phyloP scores from a whole-genome alignment of 2,113 vertebrate genomes.

The Maccullochella peelii region DNA sequence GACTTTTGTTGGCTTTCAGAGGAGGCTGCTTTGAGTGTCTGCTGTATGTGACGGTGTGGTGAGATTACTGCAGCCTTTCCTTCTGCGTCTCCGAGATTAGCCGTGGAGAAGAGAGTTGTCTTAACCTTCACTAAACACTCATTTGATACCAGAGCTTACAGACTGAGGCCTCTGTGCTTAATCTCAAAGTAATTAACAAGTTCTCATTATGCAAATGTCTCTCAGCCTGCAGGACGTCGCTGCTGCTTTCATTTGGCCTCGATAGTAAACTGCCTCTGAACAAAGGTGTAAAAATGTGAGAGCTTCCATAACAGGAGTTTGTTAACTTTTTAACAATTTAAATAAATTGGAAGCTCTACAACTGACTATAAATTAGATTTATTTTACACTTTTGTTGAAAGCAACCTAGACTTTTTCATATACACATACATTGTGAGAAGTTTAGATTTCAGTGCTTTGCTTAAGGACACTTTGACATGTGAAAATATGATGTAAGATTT shows the following conservation, averaged over 20 bases:
- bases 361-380: neutral
- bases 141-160: constrained; percentile 57
- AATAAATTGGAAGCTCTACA: neutral
- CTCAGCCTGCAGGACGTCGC: constrained; percentile 23
- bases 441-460: neutral
- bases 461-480: neutral
- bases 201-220: constrained; percentile 50
- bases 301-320: neutral
- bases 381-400: neutral
- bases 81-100: constrained; percentile 59
- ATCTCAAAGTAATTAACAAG: constrained; percentile 71
- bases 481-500: too few relatives aligned
- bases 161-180: constrained; percentile 46
- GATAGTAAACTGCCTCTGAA: neutral
- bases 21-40: constrained; percentile 9
- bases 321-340: constrained; percentile 9
- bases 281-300: constrained; percentile 8
- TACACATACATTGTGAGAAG: neutral
- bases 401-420: neutral
- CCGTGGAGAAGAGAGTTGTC: constrained; percentile 38
- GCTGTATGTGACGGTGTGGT: constrained; percentile 7
- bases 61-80: constrained; percentile 55
- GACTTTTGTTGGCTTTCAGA: constrained; percentile 20
- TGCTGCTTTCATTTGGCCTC: constrained; percentile 40
- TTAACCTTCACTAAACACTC: constrained; percentile 56